Base-by-base conservation (phyloP, 2,113 vertebrate genomes). In the Ammodytes marinus region DNA sequence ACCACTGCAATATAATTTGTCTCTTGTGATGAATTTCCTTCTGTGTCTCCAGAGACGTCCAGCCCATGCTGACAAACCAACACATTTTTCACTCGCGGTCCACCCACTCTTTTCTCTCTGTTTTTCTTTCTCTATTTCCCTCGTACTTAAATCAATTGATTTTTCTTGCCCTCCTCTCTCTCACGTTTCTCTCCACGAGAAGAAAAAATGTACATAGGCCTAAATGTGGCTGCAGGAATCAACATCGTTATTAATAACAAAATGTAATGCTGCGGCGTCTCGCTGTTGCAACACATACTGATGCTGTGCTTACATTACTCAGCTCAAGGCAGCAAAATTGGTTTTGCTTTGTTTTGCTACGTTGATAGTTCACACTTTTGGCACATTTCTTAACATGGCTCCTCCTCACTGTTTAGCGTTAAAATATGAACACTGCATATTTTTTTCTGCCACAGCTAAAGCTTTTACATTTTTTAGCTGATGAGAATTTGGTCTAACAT, bases 11-110 rank as follows among this genome's bases (percentile, higher is more conserved):
- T 83, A 87, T 85, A 88, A 90, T 93, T 92, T 93, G 91, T 94
- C 91, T 94, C 85, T 88, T 7, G 63, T 95, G 93, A 94, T 93
- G 82, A 93, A 95, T 95, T 91, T 87, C 77, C 49, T 27, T 71
- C 66, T 64, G 67, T 59, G 86, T 89, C 91, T 87, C 89, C 59
- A 45, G 91, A 91, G 91, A 95, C 88, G 46, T 85, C 40, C 80
- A 90, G 92, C 86, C 88, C 77, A 77, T 88, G 80, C 78, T 77
- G 89, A 89, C 89, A 93, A 91, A 93, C 92, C 93, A 93, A 88
- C 91, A 92, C 89, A 91, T 93, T 92, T 92, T 92, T 94, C 91
- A 85, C 86, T 81, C 85, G 79, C 84, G 54, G 53, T 85, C 66
- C 50, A 7, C 61, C n/a, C 69, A 19, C 7, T 78, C 50, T 79